These are phyloP conservation scores for Drosophila navojoa DNA, from an alignment of 1,140 invertebrate genomes.

Conservation along the genomic window DNA sequence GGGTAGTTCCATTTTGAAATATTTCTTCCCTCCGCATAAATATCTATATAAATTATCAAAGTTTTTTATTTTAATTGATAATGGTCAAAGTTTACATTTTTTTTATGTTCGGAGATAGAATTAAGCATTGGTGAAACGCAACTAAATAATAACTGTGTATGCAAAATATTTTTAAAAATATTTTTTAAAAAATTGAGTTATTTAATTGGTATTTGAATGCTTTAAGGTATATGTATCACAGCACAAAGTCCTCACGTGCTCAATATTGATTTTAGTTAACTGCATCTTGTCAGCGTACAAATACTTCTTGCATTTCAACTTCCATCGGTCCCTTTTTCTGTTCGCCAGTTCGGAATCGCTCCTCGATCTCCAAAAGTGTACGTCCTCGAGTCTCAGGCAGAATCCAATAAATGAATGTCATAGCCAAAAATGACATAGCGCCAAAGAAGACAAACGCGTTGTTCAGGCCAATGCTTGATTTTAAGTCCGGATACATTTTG, in stretches of 20 bases:
- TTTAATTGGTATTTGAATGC: background rate
- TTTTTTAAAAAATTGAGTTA: background rate
- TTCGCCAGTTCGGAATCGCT: conserved; percentile 84
- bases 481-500: conserved; percentile 88
- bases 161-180: too few relatives aligned
- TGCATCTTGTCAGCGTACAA: conserved; percentile 11
- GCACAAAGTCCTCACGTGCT: conserved; percentile 7
- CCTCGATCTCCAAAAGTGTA: conserved; percentile 89
- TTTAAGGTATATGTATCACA: conserved; percentile 26
- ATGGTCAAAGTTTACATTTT: too few relatives aligned
- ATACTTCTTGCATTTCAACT: conserved; percentile 71
- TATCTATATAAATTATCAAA: too few relatives aligned
- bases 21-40: too few relatives aligned
- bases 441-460: conserved; percentile 90
- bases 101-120: too few relatives aligned
- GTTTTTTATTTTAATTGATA: too few relatives aligned
- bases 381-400: conserved; percentile 93
- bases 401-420: conserved; percentile 87
- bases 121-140: too few relatives aligned
- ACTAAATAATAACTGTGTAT: too few relatives aligned
- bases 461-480: conserved; percentile 85
- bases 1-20: too few relatives aligned
- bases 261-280: background rate
- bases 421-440: conserved; percentile 87
- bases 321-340: conserved; percentile 9